These are phyloP conservation scores for Bucco capensis DNA, from an alignment of 2,113 vertebrate species.

Conservation along the genomic window DNA sequence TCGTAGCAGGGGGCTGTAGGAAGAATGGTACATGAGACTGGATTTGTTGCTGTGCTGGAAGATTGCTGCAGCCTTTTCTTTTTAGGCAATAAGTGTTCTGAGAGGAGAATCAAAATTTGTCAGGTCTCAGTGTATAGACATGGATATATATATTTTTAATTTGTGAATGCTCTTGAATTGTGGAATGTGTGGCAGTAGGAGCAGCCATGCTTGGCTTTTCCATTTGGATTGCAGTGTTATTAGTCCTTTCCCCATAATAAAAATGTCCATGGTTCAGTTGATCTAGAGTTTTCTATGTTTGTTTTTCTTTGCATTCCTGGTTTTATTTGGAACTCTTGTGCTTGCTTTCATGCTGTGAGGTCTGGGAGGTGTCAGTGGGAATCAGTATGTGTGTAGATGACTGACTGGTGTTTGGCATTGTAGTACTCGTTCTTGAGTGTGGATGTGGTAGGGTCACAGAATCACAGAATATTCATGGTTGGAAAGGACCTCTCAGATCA, in stretches of 20 bases:
- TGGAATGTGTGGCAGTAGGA: not conserved
- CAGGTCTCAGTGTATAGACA: not conserved
- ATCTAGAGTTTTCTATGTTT: not conserved
- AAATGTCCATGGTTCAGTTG: not conserved
- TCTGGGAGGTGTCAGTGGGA: not conserved
- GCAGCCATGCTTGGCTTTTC: not conserved
- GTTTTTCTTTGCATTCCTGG: not conserved
- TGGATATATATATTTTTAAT: not conserved
- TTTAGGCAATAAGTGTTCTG: not conserved
- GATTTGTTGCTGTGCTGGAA: not conserved
- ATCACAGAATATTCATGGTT: too few relatives aligned
- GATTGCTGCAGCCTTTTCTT: not conserved
- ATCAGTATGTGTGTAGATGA: not conserved
- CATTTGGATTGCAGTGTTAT: not conserved
- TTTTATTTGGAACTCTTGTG: not conserved
- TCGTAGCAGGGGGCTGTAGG: not conserved
- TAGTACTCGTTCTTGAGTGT: not conserved
- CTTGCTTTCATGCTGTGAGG: not conserved
- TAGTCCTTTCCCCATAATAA: not conserved
- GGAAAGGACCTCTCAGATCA: too few relatives aligned
- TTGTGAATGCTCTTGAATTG: not conserved
- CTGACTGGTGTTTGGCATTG: not conserved
- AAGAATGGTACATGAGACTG: not conserved
- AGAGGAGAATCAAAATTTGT: not conserved
- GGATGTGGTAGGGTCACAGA: not conserved